phyloP scores from a whole-genome alignment of 2,113 vertebrate species.

The Limanda limanda region DNA sequence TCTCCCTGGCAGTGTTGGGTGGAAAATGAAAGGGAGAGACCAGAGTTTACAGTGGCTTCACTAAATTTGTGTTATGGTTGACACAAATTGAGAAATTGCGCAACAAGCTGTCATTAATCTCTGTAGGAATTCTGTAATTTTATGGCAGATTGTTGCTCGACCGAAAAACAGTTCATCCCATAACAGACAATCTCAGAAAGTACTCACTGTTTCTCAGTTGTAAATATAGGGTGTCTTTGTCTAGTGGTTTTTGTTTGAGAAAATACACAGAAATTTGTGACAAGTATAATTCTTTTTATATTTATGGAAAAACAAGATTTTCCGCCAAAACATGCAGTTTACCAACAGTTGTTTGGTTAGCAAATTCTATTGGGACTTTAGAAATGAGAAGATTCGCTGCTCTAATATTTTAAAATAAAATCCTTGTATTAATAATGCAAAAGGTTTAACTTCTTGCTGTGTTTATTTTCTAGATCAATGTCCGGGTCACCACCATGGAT shows the following conservation, averaged over 20 bases:
- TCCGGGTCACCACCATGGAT: conserved; percentile 98
- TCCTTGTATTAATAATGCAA: background rate
- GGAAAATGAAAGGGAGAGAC: background rate
- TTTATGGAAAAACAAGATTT: too few species aligned
- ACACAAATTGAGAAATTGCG: background rate
- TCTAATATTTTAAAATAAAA: too few species aligned
- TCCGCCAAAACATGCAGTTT: too few species aligned
- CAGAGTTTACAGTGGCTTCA: background rate
- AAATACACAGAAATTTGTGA: too few species aligned
- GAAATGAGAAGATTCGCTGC: too few species aligned
- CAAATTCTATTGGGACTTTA: too few species aligned
- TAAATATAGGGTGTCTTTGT: background rate
- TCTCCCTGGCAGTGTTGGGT: conserved; percentile 2
- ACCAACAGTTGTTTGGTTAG: too few species aligned
- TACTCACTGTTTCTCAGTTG: background rate
- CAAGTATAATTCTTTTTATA: too few species aligned
- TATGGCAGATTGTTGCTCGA: background rate
- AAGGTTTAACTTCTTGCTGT: background rate
- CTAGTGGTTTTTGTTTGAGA: background rate
- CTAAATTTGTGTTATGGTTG: background rate
- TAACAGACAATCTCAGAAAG: background rate
- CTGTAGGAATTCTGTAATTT: background rate
- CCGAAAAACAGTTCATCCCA: background rate
- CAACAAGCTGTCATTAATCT: background rate
- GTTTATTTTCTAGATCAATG: conserved; percentile 87